These are phyloP conservation scores for Sciurus carolinensis DNA, from an alignment of 2,797 vertebrate species.

Conservation along the genomic window DNA sequence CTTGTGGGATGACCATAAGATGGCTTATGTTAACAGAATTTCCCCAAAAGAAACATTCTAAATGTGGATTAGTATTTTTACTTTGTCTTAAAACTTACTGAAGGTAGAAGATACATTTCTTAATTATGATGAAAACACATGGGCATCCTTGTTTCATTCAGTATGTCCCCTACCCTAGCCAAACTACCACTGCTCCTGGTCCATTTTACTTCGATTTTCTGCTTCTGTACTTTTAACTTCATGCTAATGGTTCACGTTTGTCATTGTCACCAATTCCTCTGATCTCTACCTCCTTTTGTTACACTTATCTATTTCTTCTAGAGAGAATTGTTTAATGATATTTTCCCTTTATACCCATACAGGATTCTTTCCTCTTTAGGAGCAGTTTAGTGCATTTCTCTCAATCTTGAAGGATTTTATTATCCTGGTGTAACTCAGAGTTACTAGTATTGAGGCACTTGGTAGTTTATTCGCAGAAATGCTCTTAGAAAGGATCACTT, in stretches of 20 bases:
- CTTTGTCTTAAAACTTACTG: background rate
- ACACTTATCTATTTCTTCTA: background rate
- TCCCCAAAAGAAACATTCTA: background rate
- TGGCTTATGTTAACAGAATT: background rate
- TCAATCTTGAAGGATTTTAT: background rate
- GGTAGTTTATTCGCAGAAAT: conserved; percentile 44
- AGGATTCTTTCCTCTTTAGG: background rate
- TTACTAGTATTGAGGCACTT: background rate
- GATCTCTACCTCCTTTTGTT: background rate
- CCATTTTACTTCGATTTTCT: background rate
- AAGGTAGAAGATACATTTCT: background rate
- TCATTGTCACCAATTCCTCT: background rate
- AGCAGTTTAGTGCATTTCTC: background rate
- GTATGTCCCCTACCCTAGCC: background rate
- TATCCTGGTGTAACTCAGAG: background rate
- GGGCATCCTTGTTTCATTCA: too few relatives aligned
- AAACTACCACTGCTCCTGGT: background rate
- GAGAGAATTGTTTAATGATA: background rate
- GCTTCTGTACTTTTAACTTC: background rate
- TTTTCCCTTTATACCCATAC: background rate
- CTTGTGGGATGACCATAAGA: background rate
- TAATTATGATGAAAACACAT: background rate
- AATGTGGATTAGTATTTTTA: background rate
- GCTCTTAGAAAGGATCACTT: background rate
- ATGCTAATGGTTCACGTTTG: background rate